A percentile compares a stretch with the other conserved stretches of the same genome.
These are phyloP conservation scores for Xenus cinereus DNA, from an alignment of 2,113 vertebrate genomes.

Conservation along the genomic window DNA sequence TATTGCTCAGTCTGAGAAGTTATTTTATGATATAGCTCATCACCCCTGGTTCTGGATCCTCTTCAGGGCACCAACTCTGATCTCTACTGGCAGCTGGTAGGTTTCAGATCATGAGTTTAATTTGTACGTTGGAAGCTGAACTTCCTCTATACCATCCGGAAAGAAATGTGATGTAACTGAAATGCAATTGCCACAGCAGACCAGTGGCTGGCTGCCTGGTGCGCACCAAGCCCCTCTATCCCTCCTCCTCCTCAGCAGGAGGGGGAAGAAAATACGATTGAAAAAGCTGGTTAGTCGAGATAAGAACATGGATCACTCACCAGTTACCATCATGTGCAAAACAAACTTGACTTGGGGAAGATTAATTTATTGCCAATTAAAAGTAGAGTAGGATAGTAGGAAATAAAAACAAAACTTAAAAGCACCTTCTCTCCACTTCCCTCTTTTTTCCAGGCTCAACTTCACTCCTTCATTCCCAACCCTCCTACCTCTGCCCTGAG, in stretches of 20 bases:
- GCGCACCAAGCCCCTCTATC: neutral
- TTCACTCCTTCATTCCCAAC: neutral
- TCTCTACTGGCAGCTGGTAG: neutral
- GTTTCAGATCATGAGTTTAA: neutral
- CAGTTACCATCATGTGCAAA: neutral
- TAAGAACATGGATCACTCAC: neutral
- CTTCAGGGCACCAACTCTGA: neutral
- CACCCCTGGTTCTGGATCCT: neutral
- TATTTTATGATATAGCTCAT: neutral
- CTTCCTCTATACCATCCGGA: neutral
- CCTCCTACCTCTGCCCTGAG: fast-evolving
- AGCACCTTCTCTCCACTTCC: neutral
- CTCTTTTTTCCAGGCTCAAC: neutral
- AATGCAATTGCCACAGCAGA: neutral
- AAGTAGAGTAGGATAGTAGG: neutral
- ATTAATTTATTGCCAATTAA: neutral
- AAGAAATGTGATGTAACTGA: neutral
- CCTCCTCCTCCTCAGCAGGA: neutral
- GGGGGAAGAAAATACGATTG: neutral
- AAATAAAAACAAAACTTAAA: neutral
- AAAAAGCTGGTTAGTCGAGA: neutral
- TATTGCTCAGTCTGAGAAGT: neutral
- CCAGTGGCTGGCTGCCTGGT: neutral
- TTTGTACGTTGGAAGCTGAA: neutral
- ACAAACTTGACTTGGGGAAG: neutral